These are phyloP conservation scores for Aporophyla lueneburgensis DNA, from an alignment of 2,888 invertebrate species.

Conservation along the genomic window DNA sequence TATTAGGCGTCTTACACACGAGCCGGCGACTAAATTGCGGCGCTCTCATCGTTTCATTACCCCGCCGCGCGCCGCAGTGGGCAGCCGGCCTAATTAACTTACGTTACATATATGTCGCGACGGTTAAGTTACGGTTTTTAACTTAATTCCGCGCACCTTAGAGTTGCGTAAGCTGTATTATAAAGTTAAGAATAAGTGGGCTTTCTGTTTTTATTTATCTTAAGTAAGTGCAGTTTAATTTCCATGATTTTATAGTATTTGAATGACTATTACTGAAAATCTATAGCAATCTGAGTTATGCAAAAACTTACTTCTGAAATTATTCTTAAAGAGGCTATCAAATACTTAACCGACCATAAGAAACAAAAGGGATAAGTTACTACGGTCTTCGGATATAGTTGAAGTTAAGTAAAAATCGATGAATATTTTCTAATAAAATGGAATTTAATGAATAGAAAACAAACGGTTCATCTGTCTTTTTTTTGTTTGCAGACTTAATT, in stretches of 20 bases:
- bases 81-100: constrained; percentile 62
- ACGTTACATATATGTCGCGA: constrained; percentile 24
- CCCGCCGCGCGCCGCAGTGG: constrained; percentile 39
- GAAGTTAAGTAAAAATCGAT: too few relatives aligned
- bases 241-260: not conserved
- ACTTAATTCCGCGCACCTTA: constrained; percentile 49
- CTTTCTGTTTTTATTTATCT: not conserved
- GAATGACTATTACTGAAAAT: too few relatives aligned
- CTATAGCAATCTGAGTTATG: too few relatives aligned
- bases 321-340: too few relatives aligned
- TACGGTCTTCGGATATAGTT: too few relatives aligned
- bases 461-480: too few relatives aligned
- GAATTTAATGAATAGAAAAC: too few relatives aligned
- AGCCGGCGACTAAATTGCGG: constrained; percentile 33
- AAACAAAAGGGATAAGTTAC: too few relatives aligned
- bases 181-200: constrained; percentile 26
- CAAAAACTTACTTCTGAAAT: too few relatives aligned
- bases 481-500: too few relatives aligned
- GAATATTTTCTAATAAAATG: too few relatives aligned
- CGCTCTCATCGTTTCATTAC: constrained; percentile 55
- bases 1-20: constrained; percentile 44
- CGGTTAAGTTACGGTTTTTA: constrained; percentile 46
- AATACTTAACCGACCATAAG: too few relatives aligned
- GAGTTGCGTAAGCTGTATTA: constrained; percentile 18
- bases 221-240: not conserved